phyloP scores from a whole-genome alignment of 2,888 invertebrate genomes.

The Hydropsyche betteni region DNA sequence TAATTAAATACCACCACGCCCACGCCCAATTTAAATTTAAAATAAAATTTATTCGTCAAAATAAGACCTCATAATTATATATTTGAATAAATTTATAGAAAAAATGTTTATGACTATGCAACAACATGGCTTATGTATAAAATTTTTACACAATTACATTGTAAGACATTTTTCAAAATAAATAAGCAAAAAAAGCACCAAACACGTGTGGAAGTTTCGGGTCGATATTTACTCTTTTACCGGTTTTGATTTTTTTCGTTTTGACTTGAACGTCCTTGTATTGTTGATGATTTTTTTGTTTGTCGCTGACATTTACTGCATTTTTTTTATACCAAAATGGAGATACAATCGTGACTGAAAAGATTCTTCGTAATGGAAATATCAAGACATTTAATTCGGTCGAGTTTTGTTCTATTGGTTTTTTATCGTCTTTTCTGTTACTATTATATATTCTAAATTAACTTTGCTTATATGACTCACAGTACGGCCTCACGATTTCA shows the following conservation, averaged over 20 bases:
- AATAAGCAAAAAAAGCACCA: neutral
- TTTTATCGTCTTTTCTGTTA: no score
- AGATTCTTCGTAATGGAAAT: constrained; percentile 28
- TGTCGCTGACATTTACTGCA: constrained; percentile 39
- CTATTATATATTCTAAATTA: no score
- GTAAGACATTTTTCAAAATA: neutral
- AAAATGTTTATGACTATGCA: neutral
- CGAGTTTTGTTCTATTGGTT: no score
- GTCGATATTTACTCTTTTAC: constrained; percentile 11
- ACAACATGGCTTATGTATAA: neutral
- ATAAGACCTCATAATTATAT: no score
- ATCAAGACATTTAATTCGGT: constrained; percentile 34
- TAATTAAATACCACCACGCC: constrained; percentile 18
- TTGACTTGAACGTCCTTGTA: constrained; percentile 35
- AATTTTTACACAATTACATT: neutral
- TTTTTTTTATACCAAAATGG: neutral
- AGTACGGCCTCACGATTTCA: no score
- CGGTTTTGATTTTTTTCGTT: constrained; percentile 24
- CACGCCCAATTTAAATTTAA: neutral
- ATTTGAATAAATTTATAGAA: no score
- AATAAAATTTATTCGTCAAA: no score
- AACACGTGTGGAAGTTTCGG: constrained; percentile 17
- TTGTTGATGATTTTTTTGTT: constrained; percentile 32
- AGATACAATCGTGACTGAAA: constrained; percentile 36
- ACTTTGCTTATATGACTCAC: no score